phyloP scores from a whole-genome alignment of 2,797 vertebrate genomes.

The Bovichtus variegatus region DNA sequence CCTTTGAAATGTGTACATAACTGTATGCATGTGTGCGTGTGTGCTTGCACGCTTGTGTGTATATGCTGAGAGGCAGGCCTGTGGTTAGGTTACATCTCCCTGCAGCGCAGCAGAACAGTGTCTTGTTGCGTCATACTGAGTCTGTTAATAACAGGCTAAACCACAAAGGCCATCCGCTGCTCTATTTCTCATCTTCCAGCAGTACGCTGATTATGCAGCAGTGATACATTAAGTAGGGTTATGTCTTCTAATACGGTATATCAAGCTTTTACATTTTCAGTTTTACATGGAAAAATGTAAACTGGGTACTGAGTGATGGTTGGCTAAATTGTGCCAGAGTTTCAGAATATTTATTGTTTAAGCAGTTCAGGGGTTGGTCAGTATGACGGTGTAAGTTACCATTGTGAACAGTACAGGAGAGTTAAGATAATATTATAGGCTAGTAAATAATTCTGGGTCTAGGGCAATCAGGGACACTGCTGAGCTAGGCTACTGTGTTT shows the following conservation, averaged over 20 bases:
- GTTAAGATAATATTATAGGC: constrained; percentile 21
- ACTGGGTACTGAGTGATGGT: background rate
- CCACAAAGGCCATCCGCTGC: constrained; percentile 80
- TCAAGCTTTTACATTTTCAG: constrained; percentile 29
- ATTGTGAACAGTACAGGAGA: background rate
- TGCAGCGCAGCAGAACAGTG: constrained; percentile 78
- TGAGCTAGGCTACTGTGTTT: constrained; percentile 50
- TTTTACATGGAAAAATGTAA: constrained; percentile 9
- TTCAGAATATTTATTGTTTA: constrained; percentile 10
- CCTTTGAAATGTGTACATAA: constrained; percentile 46
- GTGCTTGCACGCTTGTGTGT: constrained; percentile 51
- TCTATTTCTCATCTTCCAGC: constrained; percentile 74
- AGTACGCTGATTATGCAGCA: constrained; percentile 68
- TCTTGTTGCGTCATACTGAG: constrained; percentile 81
- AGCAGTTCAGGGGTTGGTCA: background rate
- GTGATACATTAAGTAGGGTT: constrained; percentile 58
- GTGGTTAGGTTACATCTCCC: constrained; percentile 84
- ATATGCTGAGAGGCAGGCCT: constrained; percentile 75
- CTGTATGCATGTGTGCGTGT: constrained; percentile 33
- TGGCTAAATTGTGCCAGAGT: background rate
- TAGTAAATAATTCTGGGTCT: constrained; percentile 19
- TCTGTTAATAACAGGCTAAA: constrained; percentile 83
- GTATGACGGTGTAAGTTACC: background rate
- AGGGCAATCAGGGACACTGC: constrained; percentile 39
- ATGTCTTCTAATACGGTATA: constrained; percentile 32